Evolutionary conservation across 37 sponge, comb jelly and placozoan genomes (phyloP).

Genomic region (Theonella swinhoei): DNA sequence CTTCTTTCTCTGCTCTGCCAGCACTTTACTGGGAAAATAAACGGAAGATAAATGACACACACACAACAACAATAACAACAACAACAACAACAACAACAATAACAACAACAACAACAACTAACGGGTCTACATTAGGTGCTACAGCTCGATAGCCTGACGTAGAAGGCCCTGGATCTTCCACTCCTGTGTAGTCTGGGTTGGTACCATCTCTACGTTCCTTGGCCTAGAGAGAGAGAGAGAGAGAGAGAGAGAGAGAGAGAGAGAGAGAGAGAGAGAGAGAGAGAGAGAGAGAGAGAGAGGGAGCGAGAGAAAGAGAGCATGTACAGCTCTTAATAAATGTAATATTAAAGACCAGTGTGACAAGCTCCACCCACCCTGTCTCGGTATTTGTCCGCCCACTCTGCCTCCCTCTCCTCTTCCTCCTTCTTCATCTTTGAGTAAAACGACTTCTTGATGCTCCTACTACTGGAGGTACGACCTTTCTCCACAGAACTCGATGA

Average conservation of each 20-base stretch:
- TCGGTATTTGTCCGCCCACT: conserved; percentile 84
- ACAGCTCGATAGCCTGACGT: conserved; percentile 75
- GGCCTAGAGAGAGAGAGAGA: conserved; percentile 54
- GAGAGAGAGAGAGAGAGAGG: no score
- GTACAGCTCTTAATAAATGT: no score
- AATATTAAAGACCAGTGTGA: no score
- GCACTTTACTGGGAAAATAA: conserved; percentile 18
- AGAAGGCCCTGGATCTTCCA: conserved; percentile 35
- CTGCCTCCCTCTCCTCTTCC: conserved; percentile 76
- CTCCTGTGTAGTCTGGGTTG: conserved; percentile 73
- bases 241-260: not conserved
- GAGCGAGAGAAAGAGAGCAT: no score
- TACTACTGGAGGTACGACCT: not conserved
- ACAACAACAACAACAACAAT: no score
- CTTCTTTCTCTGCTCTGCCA: conserved; percentile 76
- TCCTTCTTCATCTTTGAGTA: conserved; percentile 51
- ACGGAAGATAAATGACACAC: not conserved
- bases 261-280: no score
- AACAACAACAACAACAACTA: no score
- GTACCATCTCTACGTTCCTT: conserved; percentile 85
- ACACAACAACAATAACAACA: not conserved
- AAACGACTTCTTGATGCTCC: conserved; percentile 15
- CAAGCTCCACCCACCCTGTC: conserved; percentile 92
- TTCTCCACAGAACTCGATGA: not conserved
- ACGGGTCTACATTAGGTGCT: conserved; percentile 62